Base-by-base conservation (phyloP, 30 jellyfish, hydroid and myxozoan species). In the Aurelia sp. region DNA sequence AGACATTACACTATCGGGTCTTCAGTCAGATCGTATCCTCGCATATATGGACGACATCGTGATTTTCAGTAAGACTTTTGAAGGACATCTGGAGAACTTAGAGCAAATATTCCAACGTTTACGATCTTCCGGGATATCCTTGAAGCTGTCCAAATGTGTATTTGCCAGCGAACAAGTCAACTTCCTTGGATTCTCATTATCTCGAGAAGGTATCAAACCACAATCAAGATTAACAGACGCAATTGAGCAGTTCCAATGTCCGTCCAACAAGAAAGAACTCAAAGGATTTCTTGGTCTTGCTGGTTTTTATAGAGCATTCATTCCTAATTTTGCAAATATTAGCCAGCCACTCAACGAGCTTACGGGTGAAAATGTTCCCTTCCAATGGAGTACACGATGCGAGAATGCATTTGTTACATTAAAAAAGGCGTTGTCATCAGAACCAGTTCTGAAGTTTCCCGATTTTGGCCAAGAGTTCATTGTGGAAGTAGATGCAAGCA, bases 41-140 rank as follows among this genome's bases (percentile, higher is more conserved):
- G 73, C 86, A 10, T 79, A 79, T 44, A 59, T 79, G 83, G 90
- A 79, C 48, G 82, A 79, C 47, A 63, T 79, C 48, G 69, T 62
- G 1, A 61, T 79, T 63, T 64, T 20, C 30, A 79, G 69, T 15
- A 33, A 24, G 13, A 79, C 90, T 27, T 79, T 62, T 11, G 86
- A 63, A 24, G 86, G 59, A 33, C 67, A 63, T 21, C 50, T 61
- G 69, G 63, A 38, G 22, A 31, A 52, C 50, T 22, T 76, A 15
- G 82, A 79, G 55, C 44, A 12, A 11, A 51, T 63, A 8, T 79
- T 79, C 58, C 57, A 60, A 0, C 65, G 67, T 20, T 41, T 79
- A 11, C 35, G 90, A 8, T 61, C 59, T 9, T 18, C 90, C 0
- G 67, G 90, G 3, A 35, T 79, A 10, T 31, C 90, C 13, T 27